phyloP scores from a whole-genome alignment of 2,888 invertebrate genomes.

The Eilema caniola region DNA sequence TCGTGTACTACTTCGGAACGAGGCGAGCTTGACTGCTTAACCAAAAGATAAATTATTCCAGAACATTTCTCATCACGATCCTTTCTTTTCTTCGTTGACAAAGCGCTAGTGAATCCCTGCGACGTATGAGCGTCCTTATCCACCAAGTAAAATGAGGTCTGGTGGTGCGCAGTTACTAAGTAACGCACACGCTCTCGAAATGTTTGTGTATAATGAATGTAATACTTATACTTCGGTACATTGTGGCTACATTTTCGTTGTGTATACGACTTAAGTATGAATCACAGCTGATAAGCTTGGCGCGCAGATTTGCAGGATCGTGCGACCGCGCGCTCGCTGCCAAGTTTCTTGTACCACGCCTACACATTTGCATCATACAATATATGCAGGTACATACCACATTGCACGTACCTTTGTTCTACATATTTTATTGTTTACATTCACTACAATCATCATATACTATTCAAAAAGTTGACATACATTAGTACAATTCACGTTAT shows the following conservation, averaged over 20 bases:
- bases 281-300: slow-evolving; percentile 82
- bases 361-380: slow-evolving; percentile 79
- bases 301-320: slow-evolving; percentile 80
- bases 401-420: slow-evolving; percentile 18
- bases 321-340: slow-evolving; percentile 70
- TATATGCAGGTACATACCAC: slow-evolving; percentile 52
- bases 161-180: slow-evolving; percentile 69
- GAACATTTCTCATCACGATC: slow-evolving; percentile 81
- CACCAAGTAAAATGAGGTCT: slow-evolving; percentile 76
- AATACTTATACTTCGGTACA: slow-evolving; percentile 40
- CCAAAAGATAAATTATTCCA: slow-evolving; percentile 82
- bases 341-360: slow-evolving; percentile 79
- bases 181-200: slow-evolving; percentile 62
- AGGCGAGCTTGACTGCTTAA: slow-evolving; percentile 75
- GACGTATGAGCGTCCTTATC: slow-evolving; percentile 78
- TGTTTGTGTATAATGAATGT: slow-evolving; percentile 53
- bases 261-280: slow-evolving; percentile 72
- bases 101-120: slow-evolving; percentile 77
- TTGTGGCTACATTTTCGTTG: slow-evolving; percentile 52
- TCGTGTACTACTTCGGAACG: slow-evolving; percentile 69
- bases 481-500: slow-evolving; percentile 24
- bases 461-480: slow-evolving; percentile 19
- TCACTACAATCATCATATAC: slow-evolving; percentile 23
- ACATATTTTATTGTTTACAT: slow-evolving; percentile 14
- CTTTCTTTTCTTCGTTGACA: slow-evolving; percentile 78